These are phyloP conservation scores for Botrylloides violaceus DNA, from an alignment of 23 tunicate genomes.

Conservation along the genomic window DNA sequence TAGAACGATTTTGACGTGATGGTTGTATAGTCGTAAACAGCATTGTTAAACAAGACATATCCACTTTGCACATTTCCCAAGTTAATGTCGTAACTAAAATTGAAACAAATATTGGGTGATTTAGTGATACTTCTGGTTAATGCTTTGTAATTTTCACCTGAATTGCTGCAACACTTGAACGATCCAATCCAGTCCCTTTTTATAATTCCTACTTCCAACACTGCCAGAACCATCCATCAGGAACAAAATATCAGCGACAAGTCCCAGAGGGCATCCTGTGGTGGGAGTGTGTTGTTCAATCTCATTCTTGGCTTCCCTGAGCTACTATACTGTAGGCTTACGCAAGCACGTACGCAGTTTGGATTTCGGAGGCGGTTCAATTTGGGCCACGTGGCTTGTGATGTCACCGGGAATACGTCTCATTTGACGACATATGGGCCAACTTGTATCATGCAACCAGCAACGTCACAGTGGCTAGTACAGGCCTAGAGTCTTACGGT, in stretches of 20 bases:
- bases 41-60: constrained; percentile 1
- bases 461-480: too few species aligned
- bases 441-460: too few species aligned
- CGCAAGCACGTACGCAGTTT: too few species aligned
- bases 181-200: constrained; percentile 6
- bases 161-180: background rate
- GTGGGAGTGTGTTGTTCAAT: background rate
- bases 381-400: too few species aligned
- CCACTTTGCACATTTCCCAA: constrained; percentile 8
- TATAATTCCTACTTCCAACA: background rate
- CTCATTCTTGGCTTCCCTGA: too few species aligned
- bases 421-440: too few species aligned
- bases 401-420: too few species aligned
- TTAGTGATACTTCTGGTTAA: background rate
- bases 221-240: constrained; percentile 21
- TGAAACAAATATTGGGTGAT: background rate
- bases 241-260: constrained; percentile 13
- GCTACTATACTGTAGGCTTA: too few species aligned
- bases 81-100: constrained; percentile 12
- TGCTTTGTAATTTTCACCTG: background rate
- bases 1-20: background rate
- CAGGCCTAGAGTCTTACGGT: too few species aligned
- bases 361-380: too few species aligned
- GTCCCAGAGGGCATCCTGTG: constrained; percentile 19
- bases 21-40: background rate